phyloP scores from a whole-genome alignment of 2,113 vertebrate genomes.

The Urocitellus parryii region DNA sequence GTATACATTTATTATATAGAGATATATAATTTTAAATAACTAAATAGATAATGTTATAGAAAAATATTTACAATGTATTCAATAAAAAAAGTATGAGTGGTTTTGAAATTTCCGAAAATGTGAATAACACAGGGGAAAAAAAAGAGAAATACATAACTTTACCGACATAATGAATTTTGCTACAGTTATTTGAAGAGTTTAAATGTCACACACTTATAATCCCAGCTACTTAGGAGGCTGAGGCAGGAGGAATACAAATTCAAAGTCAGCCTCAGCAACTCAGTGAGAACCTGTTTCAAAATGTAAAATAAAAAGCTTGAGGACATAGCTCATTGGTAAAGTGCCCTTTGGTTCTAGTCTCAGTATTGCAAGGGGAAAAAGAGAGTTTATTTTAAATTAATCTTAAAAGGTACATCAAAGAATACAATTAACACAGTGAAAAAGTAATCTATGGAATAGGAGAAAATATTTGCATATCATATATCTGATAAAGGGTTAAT shows the following conservation, averaged over 20 bases:
- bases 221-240: not conserved
- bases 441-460: not conserved
- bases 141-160: not conserved
- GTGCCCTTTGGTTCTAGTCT: not conserved
- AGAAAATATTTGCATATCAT: constrained; percentile 20
- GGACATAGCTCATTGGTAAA: not conserved
- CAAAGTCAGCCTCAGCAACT: not conserved
- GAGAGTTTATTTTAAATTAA: not conserved
- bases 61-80: not conserved
- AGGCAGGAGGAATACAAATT: not conserved
- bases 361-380: too few species aligned
- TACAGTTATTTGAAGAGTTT: not conserved
- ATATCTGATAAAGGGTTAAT: not conserved
- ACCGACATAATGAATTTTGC: not conserved
- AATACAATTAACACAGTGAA: not conserved
- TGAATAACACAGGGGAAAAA: not conserved
- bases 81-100: not conserved
- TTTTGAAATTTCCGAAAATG: not conserved
- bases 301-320: not conserved
- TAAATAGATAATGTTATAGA: not conserved
- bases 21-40: not conserved
- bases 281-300: not conserved
- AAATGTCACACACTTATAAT: not conserved
- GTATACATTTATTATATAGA: too few species aligned
- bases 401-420: not conserved